Evolutionary conservation across 2,797 vertebrate genomes (phyloP).

Genomic region (Gymnopithys bicolor): DNA sequence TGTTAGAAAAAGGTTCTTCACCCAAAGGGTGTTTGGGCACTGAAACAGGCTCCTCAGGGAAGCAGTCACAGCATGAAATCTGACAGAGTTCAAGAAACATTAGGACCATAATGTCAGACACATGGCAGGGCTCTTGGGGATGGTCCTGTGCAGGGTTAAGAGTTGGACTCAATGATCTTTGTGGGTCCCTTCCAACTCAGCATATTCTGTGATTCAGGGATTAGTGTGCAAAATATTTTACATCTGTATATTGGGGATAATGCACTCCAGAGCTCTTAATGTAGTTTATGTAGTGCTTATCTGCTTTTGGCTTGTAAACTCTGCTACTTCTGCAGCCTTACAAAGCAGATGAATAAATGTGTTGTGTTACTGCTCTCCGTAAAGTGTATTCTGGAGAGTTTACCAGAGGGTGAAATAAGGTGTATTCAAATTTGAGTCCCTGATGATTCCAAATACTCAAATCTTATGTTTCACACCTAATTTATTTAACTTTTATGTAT

Average conservation of each 20-base stretch:
- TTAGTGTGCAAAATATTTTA: background rate
- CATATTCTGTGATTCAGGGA: background rate
- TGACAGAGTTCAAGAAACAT: background rate
- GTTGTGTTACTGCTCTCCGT: background rate
- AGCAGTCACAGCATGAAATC: background rate
- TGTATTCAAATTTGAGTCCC: background rate
- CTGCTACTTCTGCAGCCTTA: constrained; percentile 6
- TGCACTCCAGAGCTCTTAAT: background rate
- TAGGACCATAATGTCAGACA: background rate
- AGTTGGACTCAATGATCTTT: background rate
- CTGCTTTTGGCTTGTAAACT: background rate
- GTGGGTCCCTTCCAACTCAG: background rate
- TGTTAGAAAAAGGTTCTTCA: background rate
- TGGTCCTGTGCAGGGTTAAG: background rate
- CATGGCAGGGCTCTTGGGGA: background rate
- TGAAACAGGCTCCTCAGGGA: background rate
- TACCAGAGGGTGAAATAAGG: constrained; percentile 6
- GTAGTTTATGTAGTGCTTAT: background rate
- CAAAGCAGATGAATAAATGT: background rate
- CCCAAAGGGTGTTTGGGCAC: background rate
- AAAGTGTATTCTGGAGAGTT: background rate
- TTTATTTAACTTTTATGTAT: background rate
- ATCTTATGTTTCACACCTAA: background rate
- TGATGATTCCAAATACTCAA: background rate
- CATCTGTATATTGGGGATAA: background rate